These are phyloP conservation scores for Ophthalmolycus amberensis DNA, from an alignment of 2,113 vertebrate species.

Conservation along the genomic window DNA sequence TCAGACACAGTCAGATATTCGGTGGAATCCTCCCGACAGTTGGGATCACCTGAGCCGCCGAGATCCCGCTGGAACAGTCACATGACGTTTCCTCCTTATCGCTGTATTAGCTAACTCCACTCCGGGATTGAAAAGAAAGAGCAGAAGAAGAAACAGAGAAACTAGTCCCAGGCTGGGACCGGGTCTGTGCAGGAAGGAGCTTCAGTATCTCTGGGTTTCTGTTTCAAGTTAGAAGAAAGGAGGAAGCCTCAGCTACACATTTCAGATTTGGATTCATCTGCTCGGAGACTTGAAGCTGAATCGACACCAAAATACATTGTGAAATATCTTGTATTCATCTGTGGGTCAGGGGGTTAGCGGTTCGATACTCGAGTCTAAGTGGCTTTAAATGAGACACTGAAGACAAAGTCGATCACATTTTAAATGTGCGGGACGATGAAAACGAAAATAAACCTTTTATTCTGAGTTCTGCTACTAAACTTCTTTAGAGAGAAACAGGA, in stretches of 20 bases:
- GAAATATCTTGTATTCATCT: neutral
- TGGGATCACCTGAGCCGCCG: constrained; percentile 69
- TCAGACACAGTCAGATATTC: constrained; percentile 57
- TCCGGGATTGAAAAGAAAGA: too few relatives aligned
- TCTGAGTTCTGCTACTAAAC: neutral
- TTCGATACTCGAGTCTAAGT: too few relatives aligned
- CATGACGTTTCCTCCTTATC: constrained; percentile 42
- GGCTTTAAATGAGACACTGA: too few relatives aligned
- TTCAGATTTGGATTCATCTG: neutral
- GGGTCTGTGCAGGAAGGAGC: neutral
- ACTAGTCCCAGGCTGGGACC: constrained; percentile 26
- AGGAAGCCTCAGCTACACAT: neutral
- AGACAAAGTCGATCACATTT: too few relatives aligned
- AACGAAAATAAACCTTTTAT: too few relatives aligned
- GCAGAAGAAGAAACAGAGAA: neutral
- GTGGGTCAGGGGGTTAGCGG: too few relatives aligned
- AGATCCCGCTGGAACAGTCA: constrained; percentile 39
- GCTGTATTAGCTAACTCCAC: constrained; percentile 21
- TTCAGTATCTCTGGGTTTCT: constrained; percentile 2
- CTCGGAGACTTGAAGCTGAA: neutral
- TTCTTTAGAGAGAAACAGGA: too few relatives aligned
- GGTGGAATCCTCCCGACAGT: constrained; percentile 59
- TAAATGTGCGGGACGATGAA: too few relatives aligned
- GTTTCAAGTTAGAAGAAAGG: neutral
- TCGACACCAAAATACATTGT: neutral